phyloP scores from a whole-genome alignment of 2,113 vertebrate genomes.

The Chaetops frenatus region DNA sequence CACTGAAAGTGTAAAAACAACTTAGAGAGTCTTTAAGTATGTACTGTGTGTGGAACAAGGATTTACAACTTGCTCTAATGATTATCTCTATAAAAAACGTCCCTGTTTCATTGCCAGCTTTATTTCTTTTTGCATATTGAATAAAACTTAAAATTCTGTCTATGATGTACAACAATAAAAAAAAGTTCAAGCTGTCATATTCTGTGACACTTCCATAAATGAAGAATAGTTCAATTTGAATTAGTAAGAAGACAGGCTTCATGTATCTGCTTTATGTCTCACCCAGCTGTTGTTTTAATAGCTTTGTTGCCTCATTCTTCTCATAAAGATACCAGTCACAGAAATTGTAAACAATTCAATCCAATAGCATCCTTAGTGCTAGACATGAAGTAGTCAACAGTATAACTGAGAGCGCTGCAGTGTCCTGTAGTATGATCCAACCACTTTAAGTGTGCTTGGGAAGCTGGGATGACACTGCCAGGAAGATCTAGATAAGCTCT shows the following conservation, averaged over 20 bases:
- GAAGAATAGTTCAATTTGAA: background rate
- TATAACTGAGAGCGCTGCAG: background rate
- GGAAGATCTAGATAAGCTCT: background rate
- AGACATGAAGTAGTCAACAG: background rate
- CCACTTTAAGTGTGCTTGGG: background rate
- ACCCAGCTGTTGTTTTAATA: background rate
- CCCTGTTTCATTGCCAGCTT: background rate
- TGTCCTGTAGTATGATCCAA: background rate
- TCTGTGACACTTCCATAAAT: background rate
- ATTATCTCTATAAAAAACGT: background rate
- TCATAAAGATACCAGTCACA: background rate
- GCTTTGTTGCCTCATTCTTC: background rate
- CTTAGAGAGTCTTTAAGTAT: background rate
- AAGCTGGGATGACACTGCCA: background rate
- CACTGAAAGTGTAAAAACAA: background rate
- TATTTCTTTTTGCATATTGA: background rate
- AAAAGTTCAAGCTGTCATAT: background rate
- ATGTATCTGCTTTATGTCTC: background rate
- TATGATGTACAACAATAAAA: background rate
- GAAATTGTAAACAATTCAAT: background rate
- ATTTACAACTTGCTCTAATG: background rate
- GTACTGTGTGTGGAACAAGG: background rate
- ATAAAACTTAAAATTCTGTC: background rate
- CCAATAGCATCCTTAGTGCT: background rate
- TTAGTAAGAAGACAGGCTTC: background rate